A percentile compares a stretch with the other conserved stretches of the same genome.
phyloP scores from a whole-genome alignment of 2,113 vertebrate genomes.

The Sakesphorus luctuosus region DNA sequence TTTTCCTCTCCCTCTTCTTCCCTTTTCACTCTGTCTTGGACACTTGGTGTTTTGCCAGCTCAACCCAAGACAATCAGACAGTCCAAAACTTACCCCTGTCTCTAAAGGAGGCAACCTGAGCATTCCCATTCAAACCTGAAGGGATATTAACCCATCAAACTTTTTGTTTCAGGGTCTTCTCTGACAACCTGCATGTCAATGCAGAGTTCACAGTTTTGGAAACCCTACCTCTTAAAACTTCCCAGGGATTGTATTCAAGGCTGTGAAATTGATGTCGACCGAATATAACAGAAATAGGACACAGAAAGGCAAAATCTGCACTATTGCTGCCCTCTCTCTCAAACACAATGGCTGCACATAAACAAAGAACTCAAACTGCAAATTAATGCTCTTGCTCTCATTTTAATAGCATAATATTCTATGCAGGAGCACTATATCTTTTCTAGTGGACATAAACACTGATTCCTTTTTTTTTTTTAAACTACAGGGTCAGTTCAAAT shows the following conservation, averaged over 20 bases:
- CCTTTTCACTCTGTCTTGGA: no score
- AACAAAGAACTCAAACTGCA: neutral
- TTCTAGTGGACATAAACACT: neutral
- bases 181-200: neutral
- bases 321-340: neutral
- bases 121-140: neutral
- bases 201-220: neutral
- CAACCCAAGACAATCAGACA: no score
- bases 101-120: neutral
- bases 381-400: conserved; percentile 16
- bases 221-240: neutral
- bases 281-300: neutral
- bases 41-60: no score
- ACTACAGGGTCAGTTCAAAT: neutral
- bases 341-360: neutral
- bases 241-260: neutral
- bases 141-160: neutral
- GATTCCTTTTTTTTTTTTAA: neutral
- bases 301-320: neutral
- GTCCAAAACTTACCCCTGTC: neutral
- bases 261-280: neutral
- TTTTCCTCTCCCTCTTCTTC: no score
- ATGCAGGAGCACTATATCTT: neutral
- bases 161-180: neutral
- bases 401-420: neutral